Evolutionary conservation across 2,113 vertebrate species (phyloP), one percentile per base, ranked within the genome.

Genomic region (Silurus glanis): DNA sequence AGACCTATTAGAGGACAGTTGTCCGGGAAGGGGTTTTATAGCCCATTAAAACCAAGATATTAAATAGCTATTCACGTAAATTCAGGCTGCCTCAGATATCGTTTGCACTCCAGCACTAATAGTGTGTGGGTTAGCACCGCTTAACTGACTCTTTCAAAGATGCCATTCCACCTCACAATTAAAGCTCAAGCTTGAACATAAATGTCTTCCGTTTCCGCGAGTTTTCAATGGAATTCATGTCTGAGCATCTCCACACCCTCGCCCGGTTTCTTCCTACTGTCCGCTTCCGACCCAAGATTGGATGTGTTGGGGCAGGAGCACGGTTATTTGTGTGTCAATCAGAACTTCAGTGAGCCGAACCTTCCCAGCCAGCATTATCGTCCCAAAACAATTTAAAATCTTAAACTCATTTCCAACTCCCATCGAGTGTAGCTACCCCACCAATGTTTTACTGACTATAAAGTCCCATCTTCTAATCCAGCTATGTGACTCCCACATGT

Each of bases 1-100:
- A 91, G 87, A 85, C 89, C 91, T 88, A 90, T 91, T 92, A 91
- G 89, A 88, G 88, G 90, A 86, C 86, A 85, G 86, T 89, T 91
- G 89, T 88, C 84, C 88, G 83, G 91, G 90, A 91, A 91, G 87
- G 81, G 82, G 61, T 91, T 91, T 91, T 90, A 90, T 89, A 88
- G 87, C 84, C 90, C 90, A 91, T 90, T 90, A 91, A 91, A 91
- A 82, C 82, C 64, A 81, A 84, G 82, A 89, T 87, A 91, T 90
- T 88, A 90, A 91, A 91, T 89, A 87, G 90, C 84, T 88, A 83
- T 91, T 91, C 89, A 78, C 90, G 87, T 91, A 89, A 91, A 90
- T 89, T 89, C 86, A 86, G 75, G 83, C 84, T 55, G 79, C 90
- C 87, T 90, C 84, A 86, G 87, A 89, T 88, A 84, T 84, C 78